Evolutionary conservation across 2,113 vertebrate species (phyloP).

Genomic region (Hydrochoerus hydrochaeris): DNA sequence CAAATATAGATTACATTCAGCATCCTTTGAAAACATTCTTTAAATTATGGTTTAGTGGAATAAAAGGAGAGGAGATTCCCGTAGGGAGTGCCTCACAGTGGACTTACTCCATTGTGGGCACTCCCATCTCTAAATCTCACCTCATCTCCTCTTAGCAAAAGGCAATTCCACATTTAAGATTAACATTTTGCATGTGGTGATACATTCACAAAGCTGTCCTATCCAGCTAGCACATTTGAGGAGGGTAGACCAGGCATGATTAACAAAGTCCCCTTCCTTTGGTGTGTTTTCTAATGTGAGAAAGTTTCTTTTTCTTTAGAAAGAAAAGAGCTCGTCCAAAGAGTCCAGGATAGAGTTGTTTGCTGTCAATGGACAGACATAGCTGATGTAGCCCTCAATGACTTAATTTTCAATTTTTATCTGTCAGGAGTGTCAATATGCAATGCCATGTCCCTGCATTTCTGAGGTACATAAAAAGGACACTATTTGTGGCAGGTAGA

Average conservation of each 20-base stretch:
- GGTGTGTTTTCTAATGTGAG: neutral
- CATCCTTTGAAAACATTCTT: neutral
- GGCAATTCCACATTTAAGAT: neutral
- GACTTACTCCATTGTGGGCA: neutral
- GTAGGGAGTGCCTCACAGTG: neutral
- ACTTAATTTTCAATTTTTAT: slow-evolving; percentile 13
- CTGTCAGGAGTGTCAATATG: neutral
- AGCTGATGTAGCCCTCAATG: neutral
- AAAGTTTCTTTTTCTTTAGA: neutral
- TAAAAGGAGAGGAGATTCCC: neutral
- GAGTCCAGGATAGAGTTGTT: neutral
- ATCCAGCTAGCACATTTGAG: neutral
- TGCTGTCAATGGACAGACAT: slow-evolving; percentile 6
- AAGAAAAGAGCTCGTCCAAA: slow-evolving; percentile 16
- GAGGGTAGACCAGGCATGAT: neutral
- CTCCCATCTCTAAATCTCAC: neutral
- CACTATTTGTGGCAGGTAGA: neutral
- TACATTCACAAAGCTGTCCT: neutral
- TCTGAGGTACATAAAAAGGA: neutral
- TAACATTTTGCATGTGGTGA: neutral
- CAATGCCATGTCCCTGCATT: neutral
- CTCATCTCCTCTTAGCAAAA: neutral
- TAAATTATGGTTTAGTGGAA: neutral
- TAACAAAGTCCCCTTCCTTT: neutral
- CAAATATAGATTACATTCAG: neutral